Evolutionary conservation across 2,797 vertebrate genomes (phyloP), one percentile per base, ranked within the genome.

Genomic region (Chromobotia macracanthus): DNA sequence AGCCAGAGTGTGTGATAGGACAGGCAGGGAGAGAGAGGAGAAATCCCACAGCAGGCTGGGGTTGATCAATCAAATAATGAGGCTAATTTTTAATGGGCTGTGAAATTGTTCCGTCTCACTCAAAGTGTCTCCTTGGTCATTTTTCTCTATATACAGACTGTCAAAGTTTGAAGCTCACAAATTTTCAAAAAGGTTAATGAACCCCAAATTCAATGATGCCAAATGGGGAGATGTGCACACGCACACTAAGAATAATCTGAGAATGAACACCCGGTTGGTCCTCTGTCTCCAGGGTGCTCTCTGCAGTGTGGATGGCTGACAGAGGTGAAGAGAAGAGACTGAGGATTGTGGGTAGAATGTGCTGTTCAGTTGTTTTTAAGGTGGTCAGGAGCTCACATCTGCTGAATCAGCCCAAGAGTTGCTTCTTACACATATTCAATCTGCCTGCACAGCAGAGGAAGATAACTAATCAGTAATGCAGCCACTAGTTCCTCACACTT

Each of bases 401-500:
- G 84, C 84, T 85, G 84, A 87, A 67, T 83, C 82, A 84, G 84
- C 71, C 58, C 51, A 25, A 69, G 35, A 72, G 46, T 25, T 71
- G 81, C 77, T 83, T 65, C 83, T 81, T 81, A 68, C 77, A 77
- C 60, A 70, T 74, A 75, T 76, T 11, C 61, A 75, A 74, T 86
- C 77, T 83, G 81, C 74, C 80, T 82, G 72, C 72, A 81, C 79
- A 58, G 73, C 82, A 77, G 72, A 87, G 80, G 75, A 76, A 86
- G 80, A 84, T 86, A 66, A 82, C 80, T 75, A 35, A 83, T 86
- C 83, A 86, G 78, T 86, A 84, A 83, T 74, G 73, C 72, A 82
- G 31, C 18, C 80, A 50, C 44, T 31, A 35, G 28, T 63, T 67
- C 56, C 16, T 3, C 28, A n/a, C 31, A 44, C 15, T 4, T 18